Base-by-base conservation (phyloP, 2,888 invertebrate species). In the Aporophyla lueneburgensis region DNA sequence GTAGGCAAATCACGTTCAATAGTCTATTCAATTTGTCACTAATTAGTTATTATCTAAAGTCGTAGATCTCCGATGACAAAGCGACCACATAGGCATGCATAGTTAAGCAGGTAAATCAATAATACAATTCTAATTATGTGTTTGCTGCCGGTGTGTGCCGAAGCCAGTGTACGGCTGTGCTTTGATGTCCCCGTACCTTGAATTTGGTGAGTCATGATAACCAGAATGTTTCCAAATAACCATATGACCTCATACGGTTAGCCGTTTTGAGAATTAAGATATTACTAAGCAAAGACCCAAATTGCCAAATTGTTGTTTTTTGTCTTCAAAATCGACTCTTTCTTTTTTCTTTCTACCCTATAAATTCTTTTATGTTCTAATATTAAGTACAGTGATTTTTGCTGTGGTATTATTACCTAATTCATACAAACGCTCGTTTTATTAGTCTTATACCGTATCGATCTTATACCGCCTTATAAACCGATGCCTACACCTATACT, bases 181-280 rank as follows among this genome's bases (percentile, higher is more conserved):
- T 91, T 91, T 92, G 91, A 91, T 90, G 90, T 90, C 81, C 87
- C 71, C 87, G 85, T 87, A 89, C 89, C 91, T 90, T 88, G 87
- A 83, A 86, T 74, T 81, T 81, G 83, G 78, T 92, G 91, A 90
- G 73, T 91, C 91, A 90, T 74, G 6, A 78, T 72, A 85, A 81
- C 88, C 90, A 89, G 82, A 91, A 92, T 91, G 86, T 91, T 92
- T 91, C 91, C 89, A 91, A 92, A 92, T 88, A 89, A 81, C 88
- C 77, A 86, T 90, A 92, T 93, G 93, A 94, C 93, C 93, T 93
- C 93, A 93, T 90, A 90, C 91, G 90, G 88, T 88, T 90, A 90
- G 87, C 81, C 88, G 85, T 90, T 89, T 88, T 87, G 90, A 89
- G 89, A 89, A 88, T 59, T 87, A 86, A 90, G 83, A 88, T 89